Base-by-base conservation (phyloP, 2,797 vertebrate species). In the Sebastes taczanowskii region DNA sequence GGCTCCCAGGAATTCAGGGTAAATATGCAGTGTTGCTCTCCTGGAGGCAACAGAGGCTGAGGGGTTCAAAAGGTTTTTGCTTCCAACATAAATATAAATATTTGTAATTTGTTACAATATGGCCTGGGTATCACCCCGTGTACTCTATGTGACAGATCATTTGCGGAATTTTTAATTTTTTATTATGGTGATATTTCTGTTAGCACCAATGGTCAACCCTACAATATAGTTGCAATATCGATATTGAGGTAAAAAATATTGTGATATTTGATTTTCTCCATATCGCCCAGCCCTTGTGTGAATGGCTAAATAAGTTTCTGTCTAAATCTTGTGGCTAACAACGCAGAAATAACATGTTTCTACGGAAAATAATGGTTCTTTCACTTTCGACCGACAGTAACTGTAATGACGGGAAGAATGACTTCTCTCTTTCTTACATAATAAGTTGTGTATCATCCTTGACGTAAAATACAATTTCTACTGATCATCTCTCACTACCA, bases 1-100 rank as follows among this genome's bases (percentile, higher is more conserved):
- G 91, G 86, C 86, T 89, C 77, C 90, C 71, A 89, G 89, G 92
- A 94, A 92, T 94, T 90, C 75, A 58, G 88, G 23, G 59, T 86
- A 93, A 93, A 93, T 88, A 89, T 87, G 88, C 85, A 81, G 85
- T 4, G 25, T 32, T 71, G 58, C 27, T 69, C 75, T 74, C 77
- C 61, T 84, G 34, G 55, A 86, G 10, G 65, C 52, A 66, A 59
- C 14, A 68, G 29, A 80, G 25, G 23, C 73, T 38, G 30, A 11
- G 16, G 11, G 11, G 62, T 70, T 84, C 56, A 42, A 73, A 69
- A 25, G 16, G 49, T 65, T 77, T 82, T 62, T 49, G 23, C 63
- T 72, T 59, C 13, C 14, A 64, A 61, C 52, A 68, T 67, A 30
- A 46, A 81, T 34, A 67, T 49, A 8, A 6, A 22, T 6, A 38